Evolutionary conservation across 2,888 invertebrate genomes (phyloP).

Genomic region (Ophion ellenae): DNA sequence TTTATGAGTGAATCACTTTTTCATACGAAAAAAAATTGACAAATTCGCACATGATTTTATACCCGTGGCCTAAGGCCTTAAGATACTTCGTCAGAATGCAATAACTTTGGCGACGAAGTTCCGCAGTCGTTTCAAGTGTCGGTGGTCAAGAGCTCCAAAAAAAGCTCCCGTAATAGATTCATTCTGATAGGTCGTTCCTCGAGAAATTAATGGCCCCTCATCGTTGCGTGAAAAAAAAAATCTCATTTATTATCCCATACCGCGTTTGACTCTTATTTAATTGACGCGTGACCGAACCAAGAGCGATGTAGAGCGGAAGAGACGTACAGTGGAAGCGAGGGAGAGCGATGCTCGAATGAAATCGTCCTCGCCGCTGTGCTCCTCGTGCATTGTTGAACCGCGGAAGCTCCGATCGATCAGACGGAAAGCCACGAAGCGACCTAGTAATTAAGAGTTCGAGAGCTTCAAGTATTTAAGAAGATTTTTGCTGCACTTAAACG

Average conservation of each 20-base stretch:
- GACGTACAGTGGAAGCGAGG: background rate
- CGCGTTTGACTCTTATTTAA: constrained; percentile 64
- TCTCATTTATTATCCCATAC: background rate
- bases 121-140: background rate
- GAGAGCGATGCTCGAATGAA: constrained; percentile 13
- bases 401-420: constrained; percentile 28
- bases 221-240: constrained; percentile 28
- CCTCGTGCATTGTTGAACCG: constrained; percentile 21
- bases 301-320: constrained; percentile 10
- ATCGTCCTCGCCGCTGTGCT: constrained; percentile 17
- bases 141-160: background rate
- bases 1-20: too few species aligned
- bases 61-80: too few species aligned
- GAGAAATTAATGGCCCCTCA: constrained; percentile 32
- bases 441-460: constrained; percentile 62
- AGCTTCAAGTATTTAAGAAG: constrained; percentile 56
- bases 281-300: constrained; percentile 61
- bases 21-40: too few species aligned
- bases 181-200: constrained; percentile 31
- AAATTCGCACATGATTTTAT: too few species aligned
- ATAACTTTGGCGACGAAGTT: background rate
- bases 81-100: background rate
- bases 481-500: constrained; percentile 24
- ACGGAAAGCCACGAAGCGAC: constrained; percentile 40
- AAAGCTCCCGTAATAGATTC: constrained; percentile 8